Percentiles rank a stretch among this genome's conserved stretches.
Conservation (phyloP, 2,113 vertebrate genomes). For the Nestor notabilis region DNA sequence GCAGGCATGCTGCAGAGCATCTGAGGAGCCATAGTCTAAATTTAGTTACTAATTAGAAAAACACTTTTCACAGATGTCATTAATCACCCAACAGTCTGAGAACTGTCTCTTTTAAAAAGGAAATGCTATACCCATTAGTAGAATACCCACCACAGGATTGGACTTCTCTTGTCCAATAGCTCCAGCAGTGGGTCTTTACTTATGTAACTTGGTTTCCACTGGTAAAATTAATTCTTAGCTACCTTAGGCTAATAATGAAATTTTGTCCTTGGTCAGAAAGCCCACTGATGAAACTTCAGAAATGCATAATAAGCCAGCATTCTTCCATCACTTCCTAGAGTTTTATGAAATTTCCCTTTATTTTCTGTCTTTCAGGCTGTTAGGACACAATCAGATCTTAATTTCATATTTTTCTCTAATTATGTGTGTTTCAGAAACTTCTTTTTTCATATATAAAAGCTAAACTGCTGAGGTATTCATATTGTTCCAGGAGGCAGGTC, state of each 20-base stretch:
- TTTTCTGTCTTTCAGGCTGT: background rate
- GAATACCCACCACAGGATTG: background rate
- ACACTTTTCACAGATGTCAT: background rate
- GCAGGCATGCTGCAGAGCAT: background rate
- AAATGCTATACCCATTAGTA: background rate
- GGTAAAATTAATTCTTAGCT: background rate
- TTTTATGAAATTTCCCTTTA: background rate
- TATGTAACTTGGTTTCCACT: background rate
- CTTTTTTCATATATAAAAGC: background rate
- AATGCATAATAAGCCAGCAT: background rate
- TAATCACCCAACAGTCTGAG: slow-evolving; percentile 28
- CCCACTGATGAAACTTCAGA: background rate
- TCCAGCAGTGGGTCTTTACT: background rate
- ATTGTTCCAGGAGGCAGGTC: background rate
- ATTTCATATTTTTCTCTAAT: background rate
- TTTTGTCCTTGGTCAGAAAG: background rate
- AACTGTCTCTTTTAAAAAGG: background rate
- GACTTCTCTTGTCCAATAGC: background rate
- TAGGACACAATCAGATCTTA: background rate
- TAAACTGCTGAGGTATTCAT: background rate
- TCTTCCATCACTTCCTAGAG: background rate
- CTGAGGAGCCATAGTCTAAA: background rate
- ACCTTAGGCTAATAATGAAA: background rate
- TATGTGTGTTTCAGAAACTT: background rate
- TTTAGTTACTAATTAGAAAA: slow-evolving; percentile 62